Base-by-base conservation (phyloP, 2,113 vertebrate species). In the Stomatorhinus ivindoensis region DNA sequence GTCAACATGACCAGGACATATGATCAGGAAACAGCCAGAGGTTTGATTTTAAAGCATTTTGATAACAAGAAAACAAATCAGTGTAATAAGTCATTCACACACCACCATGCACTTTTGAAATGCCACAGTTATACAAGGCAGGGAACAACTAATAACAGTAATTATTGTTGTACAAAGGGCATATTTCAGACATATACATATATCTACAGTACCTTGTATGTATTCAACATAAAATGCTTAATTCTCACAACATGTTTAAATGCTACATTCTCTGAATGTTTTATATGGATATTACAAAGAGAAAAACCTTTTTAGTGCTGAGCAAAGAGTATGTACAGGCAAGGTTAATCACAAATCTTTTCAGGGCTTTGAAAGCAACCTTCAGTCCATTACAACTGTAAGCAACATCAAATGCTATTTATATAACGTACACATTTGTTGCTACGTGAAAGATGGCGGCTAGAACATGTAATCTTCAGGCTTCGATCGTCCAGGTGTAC, bases 261-360 rank as follows among this genome's bases (percentile, higher is more conserved):
- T 92, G 88, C 91, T 88, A 93, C 92, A 94, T 93, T 93, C 93
- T 93, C 91, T 93, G 93, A 95, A 94, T 89, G 15, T 39, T 86
- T 1, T 84, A 93, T 93, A 93, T 93, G 80, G 88, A 94, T 90
- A 93, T 91, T 90, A 92, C 87, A 93, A 92, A 90, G 50, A 10
- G 89, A 69, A 44, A 84, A 90, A 88, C 87, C 13, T 55, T 55
- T 55, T 55, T 90, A 47, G 92, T 89, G 87, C 50, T 90, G 0
- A 42, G 92, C 90, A 0, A 93, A 89, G 91, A 13, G 35, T 91
- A 95, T 91, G 65, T 93, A 96, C 93, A 95, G 92, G 93, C 93
- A 95, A 94, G 90, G 91, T 50, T 83, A 90, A 89, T 91, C 92
- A 87, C 91, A 90, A 42, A 88, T n/a, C 51, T 91, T 91, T 31